Percentiles rank a stretch among this genome's conserved stretches.
Evolutionary conservation across 2,797 vertebrate genomes (phyloP).

Genomic region (Dendrocincla fuliginosa): DNA sequence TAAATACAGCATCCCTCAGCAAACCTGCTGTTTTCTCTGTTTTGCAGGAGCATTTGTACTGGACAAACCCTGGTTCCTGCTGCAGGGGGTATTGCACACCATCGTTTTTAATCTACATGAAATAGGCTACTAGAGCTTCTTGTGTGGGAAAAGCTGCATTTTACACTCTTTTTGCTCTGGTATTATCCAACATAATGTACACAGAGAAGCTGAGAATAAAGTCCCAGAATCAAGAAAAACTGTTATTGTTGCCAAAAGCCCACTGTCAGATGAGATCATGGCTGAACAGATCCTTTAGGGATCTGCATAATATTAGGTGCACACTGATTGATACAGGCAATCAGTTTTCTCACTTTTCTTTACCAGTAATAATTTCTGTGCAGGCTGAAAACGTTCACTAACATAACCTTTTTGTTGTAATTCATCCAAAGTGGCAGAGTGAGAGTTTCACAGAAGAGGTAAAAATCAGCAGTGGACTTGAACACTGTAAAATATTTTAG

Average conservation of each 20-base stretch:
- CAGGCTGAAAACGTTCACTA: neutral
- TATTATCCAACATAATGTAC: neutral
- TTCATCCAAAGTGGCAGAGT: neutral
- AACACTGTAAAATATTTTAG: neutral
- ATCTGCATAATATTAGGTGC: neutral
- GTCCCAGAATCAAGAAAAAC: neutral
- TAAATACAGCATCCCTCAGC: neutral
- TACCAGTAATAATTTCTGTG: neutral
- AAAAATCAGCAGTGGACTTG: neutral
- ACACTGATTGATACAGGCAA: neutral
- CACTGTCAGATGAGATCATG: neutral
- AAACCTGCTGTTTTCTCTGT: neutral
- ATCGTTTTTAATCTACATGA: neutral
- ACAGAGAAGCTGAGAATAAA: neutral
- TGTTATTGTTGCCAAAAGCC: neutral
- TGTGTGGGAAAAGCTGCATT: neutral
- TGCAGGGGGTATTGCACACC: accelerated
- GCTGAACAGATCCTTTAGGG: neutral
- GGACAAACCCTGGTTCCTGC: neutral
- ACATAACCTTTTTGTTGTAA: neutral
- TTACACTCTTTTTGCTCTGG: neutral
- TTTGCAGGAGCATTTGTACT: neutral
- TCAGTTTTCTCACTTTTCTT: neutral
- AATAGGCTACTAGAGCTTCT: neutral
- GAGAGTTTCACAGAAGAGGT: neutral